Conservation (phyloP, 2,797 vertebrate species). For the Protonibea diacanthus region DNA sequence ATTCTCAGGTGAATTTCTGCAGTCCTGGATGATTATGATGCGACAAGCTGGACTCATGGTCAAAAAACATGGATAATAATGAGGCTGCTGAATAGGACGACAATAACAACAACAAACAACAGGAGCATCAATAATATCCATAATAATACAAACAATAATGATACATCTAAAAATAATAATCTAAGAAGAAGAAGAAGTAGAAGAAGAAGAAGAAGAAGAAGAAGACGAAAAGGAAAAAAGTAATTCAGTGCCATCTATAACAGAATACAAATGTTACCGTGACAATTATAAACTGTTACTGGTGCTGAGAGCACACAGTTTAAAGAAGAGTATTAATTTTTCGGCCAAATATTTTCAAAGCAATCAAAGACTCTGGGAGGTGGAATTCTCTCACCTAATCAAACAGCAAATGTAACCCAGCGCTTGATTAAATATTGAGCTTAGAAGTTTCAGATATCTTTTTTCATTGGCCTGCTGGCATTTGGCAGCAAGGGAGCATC, state of each 20-base stretch:
- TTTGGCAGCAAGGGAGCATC: slow-evolving; percentile 81
- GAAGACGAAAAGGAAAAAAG: not conserved
- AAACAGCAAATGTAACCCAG: slow-evolving; percentile 82
- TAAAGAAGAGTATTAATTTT: slow-evolving; percentile 65
- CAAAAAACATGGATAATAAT: slow-evolving; percentile 67
- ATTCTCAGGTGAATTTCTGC: slow-evolving; percentile 88
- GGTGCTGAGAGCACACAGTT: slow-evolving; percentile 51
- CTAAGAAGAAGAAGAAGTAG: not conserved
- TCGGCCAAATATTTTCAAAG: slow-evolving; percentile 78
- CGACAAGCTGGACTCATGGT: slow-evolving; percentile 76
- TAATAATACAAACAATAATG: slow-evolving; percentile 3
- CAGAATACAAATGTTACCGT: slow-evolving; percentile 25
- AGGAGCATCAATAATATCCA: slow-evolving; percentile 18
- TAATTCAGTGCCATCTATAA: not conserved
- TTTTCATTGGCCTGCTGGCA: slow-evolving; percentile 80
- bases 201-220: not conserved
- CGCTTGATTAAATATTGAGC: slow-evolving; percentile 87
- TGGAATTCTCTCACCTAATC: slow-evolving; percentile 78
- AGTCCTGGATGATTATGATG: slow-evolving; percentile 80
- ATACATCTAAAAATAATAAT: not conserved
- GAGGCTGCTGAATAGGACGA: slow-evolving; percentile 40
- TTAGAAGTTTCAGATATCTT: slow-evolving; percentile 78
- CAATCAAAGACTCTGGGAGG: slow-evolving; percentile 75
- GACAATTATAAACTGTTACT: slow-evolving; percentile 41
- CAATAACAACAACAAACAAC: slow-evolving; percentile 21